Base-by-base conservation (phyloP, 2,797 vertebrate species). In the Glossophaga mutica region DNA sequence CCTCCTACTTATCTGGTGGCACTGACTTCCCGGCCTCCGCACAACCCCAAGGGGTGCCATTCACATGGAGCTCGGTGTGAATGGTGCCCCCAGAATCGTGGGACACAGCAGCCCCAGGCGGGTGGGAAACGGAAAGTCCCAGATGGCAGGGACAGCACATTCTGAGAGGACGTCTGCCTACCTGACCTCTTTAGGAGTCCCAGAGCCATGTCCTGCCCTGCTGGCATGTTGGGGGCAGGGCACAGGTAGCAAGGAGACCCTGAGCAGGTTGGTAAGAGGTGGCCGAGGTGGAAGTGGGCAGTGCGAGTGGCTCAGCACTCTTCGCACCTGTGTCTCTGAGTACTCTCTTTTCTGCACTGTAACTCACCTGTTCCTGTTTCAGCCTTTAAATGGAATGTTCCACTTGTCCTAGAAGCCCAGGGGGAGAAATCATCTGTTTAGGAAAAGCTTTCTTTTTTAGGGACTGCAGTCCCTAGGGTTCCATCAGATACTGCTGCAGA, bases 321-420 rank as follows among this genome's bases (percentile, higher is more conserved):
- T 62, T 44, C 48, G 34, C 68, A 26, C 77, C 59, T 46, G 57
- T n/a, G 91, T 62, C 37, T 37, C 74, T 10, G 44, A 77, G 62
- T 15, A 50, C 29, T 34, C 50, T 12, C 44, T 22, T 19, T 22
- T 0, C 70, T 52, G 86, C 42, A 71, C 44, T 46, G 44, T 26
- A 48, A 37, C 79, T 96, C 96, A 97, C 94, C 94, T 93, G 91
- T 87, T 84, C 86, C 76, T 59, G 89, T 9, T 68, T 96, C 83
- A 91, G 37, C 95, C 84, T 95, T 88, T 91, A 91, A 94, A 65
- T 73, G 94, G 97, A 96, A 91, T 73, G 94, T 97, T 94, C 94
- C 96, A 97, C 67, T 91, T 32, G 57, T 67, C 59, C 46, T 32
- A n/a, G 46, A 39, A 91, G 46, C 77, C 68, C 0, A 0, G 90